Conservation (phyloP, 2,888 invertebrate species). For the Drosophila quinaria region DNA sequence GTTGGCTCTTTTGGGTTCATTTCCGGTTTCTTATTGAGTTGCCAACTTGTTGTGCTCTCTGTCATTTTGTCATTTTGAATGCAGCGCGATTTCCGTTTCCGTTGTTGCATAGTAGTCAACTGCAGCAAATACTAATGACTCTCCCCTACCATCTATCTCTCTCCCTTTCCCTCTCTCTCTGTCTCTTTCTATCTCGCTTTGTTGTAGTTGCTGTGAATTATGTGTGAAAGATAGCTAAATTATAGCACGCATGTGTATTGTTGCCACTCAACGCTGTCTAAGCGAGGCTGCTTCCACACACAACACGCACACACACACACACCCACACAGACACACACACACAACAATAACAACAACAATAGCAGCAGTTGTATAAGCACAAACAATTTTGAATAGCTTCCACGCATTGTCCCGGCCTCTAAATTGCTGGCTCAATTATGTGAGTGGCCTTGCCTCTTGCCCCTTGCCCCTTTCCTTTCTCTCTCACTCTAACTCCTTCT, state of each 20-base stretch:
- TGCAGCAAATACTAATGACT: conserved; percentile 56
- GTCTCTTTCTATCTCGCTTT: neutral
- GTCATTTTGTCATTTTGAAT: conserved; percentile 68
- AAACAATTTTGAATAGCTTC: conserved; percentile 59
- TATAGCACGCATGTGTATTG: conserved; percentile 70
- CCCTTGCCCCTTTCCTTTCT: neutral
- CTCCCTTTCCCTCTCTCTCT: neutral
- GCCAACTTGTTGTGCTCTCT: conserved; percentile 53
- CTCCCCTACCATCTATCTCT: neutral
- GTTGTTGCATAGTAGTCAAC: conserved; percentile 54
- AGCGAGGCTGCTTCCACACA: conserved; percentile 11
- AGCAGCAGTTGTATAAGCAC: conserved; percentile 38
- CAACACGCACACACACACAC: conserved; percentile 5
- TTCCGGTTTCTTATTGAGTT: conserved; percentile 48
- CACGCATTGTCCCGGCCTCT: conserved; percentile 55
- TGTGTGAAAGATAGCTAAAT: conserved; percentile 76
- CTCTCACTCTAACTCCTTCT: neutral
- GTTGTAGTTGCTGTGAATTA: conserved; percentile 60
- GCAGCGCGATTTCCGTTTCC: conserved; percentile 69
- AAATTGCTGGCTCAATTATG: conserved; percentile 70
- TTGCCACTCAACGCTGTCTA: conserved; percentile 60
- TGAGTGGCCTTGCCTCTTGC: conserved; percentile 31
- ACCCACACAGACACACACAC: conserved; percentile 7
- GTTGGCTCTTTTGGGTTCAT: conserved; percentile 29
- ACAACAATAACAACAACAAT: conserved; percentile 36